Conservation (phyloP, 2,113 vertebrate genomes). For the Anhinga anhinga region DNA sequence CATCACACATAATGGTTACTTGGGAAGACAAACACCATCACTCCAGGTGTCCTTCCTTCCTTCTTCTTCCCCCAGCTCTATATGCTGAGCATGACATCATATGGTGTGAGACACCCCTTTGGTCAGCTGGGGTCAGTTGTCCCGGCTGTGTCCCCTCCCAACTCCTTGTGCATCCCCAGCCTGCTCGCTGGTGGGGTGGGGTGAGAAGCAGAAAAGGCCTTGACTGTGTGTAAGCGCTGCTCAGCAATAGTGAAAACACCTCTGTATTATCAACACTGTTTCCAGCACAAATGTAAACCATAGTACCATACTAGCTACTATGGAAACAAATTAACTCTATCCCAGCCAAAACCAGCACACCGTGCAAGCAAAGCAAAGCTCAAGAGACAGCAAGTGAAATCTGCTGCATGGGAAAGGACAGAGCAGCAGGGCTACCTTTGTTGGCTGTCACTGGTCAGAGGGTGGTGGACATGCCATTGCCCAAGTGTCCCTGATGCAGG, state of each 20-base stretch:
- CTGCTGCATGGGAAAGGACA: background rate
- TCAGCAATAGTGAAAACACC: background rate
- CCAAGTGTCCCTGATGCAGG: background rate
- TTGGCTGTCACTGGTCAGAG: background rate
- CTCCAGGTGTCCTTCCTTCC: fast-evolving
- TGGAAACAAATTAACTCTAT: background rate
- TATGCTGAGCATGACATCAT: background rate
- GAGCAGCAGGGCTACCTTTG: background rate
- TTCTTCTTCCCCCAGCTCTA: background rate
- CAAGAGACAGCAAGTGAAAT: background rate
- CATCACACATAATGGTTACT: fast-evolving
- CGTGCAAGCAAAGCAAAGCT: background rate
- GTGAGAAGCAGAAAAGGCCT: too few species aligned
- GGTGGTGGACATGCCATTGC: fast-evolving
- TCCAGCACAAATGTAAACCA: background rate
- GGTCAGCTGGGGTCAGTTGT: background rate
- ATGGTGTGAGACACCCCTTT: background rate
- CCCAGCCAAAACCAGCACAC: background rate
- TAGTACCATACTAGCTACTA: background rate
- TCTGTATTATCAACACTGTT: background rate
- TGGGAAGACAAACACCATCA: background rate
- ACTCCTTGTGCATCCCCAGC: background rate
- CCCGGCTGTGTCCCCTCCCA: background rate
- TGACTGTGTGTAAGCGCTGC: background rate
- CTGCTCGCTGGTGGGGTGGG: too few species aligned